A percentile compares a stretch with the other conserved stretches of the same genome.
These are phyloP conservation scores for Mus caroli DNA, from an alignment of 2,797 vertebrate species.

Conservation along the genomic window DNA sequence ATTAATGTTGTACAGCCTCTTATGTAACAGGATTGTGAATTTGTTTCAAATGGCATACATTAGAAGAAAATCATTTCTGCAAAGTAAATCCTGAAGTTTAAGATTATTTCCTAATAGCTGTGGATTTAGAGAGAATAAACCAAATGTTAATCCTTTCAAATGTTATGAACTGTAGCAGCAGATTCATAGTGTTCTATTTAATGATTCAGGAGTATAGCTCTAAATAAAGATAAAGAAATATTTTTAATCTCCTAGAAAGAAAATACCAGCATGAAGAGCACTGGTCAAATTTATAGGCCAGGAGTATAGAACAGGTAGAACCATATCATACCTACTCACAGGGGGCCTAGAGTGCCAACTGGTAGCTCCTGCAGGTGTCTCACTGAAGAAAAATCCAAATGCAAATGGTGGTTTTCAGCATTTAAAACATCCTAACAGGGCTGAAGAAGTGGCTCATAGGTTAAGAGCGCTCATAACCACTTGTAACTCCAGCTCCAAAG, in stretches of 20 bases:
- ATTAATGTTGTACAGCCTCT: slow-evolving; percentile 80
- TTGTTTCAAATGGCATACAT: slow-evolving; percentile 78
- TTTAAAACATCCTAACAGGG: not conserved
- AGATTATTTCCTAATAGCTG: slow-evolving; percentile 87
- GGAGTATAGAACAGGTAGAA: not conserved
- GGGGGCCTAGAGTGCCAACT: not conserved
- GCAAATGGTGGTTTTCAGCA: not conserved
- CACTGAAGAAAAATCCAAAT: not conserved
- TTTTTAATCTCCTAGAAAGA: slow-evolving; percentile 29
- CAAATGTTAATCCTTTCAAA: slow-evolving; percentile 87
- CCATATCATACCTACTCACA: not conserved
- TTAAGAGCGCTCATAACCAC: not conserved
- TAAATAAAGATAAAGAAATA: slow-evolving; percentile 63
- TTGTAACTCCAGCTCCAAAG: not conserved
- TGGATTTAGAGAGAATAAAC: slow-evolving; percentile 87
- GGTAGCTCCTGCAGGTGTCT: not conserved
- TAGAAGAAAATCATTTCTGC: slow-evolving; percentile 85
- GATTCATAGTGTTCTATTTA: slow-evolving; percentile 70
- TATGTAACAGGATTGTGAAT: slow-evolving; percentile 86
- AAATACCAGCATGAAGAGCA: slow-evolving; percentile 23
- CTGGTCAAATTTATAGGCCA: slow-evolving; percentile 19
- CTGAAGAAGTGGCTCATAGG: not conserved
- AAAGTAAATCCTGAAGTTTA: slow-evolving; percentile 87
- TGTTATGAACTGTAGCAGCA: slow-evolving; percentile 81
- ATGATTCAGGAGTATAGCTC: slow-evolving; percentile 41